These are phyloP conservation scores for Eupristina koningsbergeri DNA, from an alignment of 1,140 invertebrate species.

Conservation along the genomic window DNA sequence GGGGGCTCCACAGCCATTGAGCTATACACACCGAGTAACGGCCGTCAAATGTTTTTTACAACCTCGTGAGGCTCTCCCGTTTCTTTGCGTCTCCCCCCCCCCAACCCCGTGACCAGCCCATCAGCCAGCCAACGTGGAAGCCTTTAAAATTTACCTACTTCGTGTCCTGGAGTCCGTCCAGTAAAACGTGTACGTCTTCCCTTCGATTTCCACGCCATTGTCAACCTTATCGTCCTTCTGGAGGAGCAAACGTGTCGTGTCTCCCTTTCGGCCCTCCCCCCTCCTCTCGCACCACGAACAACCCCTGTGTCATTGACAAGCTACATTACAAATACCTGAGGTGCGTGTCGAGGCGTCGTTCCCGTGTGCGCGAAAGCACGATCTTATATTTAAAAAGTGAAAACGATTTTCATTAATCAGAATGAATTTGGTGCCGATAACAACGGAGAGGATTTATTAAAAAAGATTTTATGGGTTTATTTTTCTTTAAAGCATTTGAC, in stretches of 20 bases:
- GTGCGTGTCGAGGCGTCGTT: neutral
- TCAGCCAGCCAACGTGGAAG: too few species aligned
- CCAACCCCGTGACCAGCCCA: too few species aligned
- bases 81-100: neutral
- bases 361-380: neutral
- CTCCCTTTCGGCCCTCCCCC: neutral
- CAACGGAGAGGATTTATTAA: neutral
- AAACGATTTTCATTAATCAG: neutral
- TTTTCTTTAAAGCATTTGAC: neutral
- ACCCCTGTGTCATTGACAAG: constrained; percentile 23
- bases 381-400: neutral
- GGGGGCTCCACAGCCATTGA: neutral
- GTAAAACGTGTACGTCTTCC: neutral
- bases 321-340: constrained; percentile 1
- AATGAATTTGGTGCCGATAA: neutral
- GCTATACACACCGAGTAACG: constrained; percentile 25
- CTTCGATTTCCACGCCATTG: constrained; percentile 10
- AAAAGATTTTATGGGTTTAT: neutral
- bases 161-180: neutral
- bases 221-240: constrained; percentile 23
- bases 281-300: neutral
- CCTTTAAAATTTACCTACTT: constrained; percentile 39
- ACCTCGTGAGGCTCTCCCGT: neutral
- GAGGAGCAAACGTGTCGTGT: neutral
- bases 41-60: constrained; percentile 28